Evolutionary conservation across 2,888 invertebrate species (phyloP).

Genomic region (Scaptodrosophila latifasciaeformis): DNA sequence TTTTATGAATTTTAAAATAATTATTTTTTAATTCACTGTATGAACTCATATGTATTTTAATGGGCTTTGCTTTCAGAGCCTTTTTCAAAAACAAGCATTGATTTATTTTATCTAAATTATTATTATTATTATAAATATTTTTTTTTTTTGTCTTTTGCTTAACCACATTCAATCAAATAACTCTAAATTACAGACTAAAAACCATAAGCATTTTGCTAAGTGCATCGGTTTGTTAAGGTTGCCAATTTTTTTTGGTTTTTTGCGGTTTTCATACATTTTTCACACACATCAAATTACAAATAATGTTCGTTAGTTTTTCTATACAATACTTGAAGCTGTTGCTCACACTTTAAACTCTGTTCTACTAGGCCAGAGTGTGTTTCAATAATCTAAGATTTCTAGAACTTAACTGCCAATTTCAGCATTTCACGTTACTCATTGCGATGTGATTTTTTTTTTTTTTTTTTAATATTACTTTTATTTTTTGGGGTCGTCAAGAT

Average conservation of each 20-base stretch:
- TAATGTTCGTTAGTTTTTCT: too few relatives aligned
- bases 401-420: slow-evolving; percentile 64
- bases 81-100: too few relatives aligned
- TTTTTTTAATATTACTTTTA: too few relatives aligned
- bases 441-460: neutral
- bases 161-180: neutral
- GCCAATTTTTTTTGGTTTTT: slow-evolving; percentile 20
- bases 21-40: neutral
- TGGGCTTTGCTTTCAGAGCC: neutral
- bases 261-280: slow-evolving; percentile 27
- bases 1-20: neutral
- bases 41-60: neutral
- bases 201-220: neutral
- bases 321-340: too few relatives aligned
- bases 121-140: slow-evolving; percentile 12
- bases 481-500: too few relatives aligned
- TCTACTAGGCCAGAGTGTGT: too few relatives aligned
- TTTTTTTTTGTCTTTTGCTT: neutral
- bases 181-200: neutral
- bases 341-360: too few relatives aligned
- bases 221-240: slow-evolving; percentile 12
- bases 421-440: slow-evolving; percentile 44
- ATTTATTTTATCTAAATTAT: slow-evolving; percentile 20
- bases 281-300: neutral
- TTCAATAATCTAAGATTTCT: slow-evolving; percentile 14